phyloP scores from a whole-genome alignment of 2,888 invertebrate species.

The Bellardia pandia region DNA sequence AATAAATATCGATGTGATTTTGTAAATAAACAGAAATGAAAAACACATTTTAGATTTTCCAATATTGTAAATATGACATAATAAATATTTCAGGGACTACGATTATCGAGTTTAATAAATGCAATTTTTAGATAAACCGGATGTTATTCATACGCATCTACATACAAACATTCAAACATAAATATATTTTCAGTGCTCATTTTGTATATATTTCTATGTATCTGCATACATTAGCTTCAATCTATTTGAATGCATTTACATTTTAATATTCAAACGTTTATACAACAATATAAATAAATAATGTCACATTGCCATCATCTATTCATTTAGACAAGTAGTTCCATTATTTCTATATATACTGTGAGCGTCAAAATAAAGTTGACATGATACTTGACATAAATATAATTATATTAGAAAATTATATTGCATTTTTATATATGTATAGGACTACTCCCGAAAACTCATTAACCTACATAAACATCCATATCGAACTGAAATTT shows the following conservation, averaged over 20 bases:
- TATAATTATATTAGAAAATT: too few species aligned
- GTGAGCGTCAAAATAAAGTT: too few species aligned
- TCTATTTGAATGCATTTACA: neutral
- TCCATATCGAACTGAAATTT: too few species aligned
- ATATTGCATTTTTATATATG: too few species aligned
- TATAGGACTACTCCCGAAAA: too few species aligned
- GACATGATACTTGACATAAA: too few species aligned
- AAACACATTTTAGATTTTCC: constrained; percentile 36
- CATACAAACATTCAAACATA: too few species aligned
- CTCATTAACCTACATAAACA: too few species aligned
- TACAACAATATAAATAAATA: neutral
- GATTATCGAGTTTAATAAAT: constrained; percentile 32
- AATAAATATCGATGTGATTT: constrained; percentile 43
- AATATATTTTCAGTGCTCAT: too few species aligned
- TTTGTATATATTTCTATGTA: too few species aligned
- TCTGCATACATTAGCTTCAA: neutral
- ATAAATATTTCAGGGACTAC: constrained; percentile 58
- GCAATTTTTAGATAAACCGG: constrained; percentile 36
- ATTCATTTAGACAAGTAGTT: neutral
- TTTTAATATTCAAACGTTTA: neutral
- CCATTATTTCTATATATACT: neutral
- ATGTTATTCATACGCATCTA: constrained; percentile 16
- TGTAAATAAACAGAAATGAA: constrained; percentile 31
- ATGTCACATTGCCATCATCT: neutral
- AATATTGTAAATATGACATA: constrained; percentile 46